Base-by-base conservation (phyloP, 2,888 invertebrate genomes). In the Ecliptopera silaceata region DNA sequence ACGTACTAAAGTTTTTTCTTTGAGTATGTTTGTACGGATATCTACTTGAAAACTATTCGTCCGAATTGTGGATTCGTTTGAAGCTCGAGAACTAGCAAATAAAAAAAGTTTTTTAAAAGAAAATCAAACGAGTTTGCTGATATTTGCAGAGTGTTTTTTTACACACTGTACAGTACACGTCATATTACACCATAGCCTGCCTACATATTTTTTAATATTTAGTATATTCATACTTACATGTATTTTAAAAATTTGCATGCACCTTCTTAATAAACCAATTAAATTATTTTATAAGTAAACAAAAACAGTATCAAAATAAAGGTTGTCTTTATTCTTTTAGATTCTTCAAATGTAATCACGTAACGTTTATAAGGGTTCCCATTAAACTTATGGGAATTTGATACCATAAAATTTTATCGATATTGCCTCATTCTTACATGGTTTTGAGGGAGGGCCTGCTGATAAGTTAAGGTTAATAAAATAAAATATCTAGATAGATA, bases 391-490 rank as follows among this genome's bases (percentile, higher is more conserved):
- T 38, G 50, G 50, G 59, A 51, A 59, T 50, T 47, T 51, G 26
- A 50, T 55, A 50, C 34, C 59, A 54, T 59, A 54, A 59, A 51
- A 50, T 50, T 54, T 59, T 59, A 59, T 50, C 46, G 50, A 22
- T 36, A 59, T 47, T 46, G 53, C 22, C 43, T 43, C 54, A 59
- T 59, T 43, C 54, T 59, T 34, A 46, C 46, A 46, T 49, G 41
- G 52, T 57, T 46, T 48, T 45, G 51, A 55, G 26, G 44, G 52
- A 57, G 49, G 13, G 48, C 32, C 41, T 15, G 22, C 8, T 26
- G 22, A 50, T 55, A 46, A 46, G 36, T 39, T 34, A 46, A 52
- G 32, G 57, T 56, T 56, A 48, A 18, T 29, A 22, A 38, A n/a
- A n/a, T n/a, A n/a, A n/a, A n/a, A n/a, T n/a, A n/a, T n/a, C n/a